Evolutionary conservation across 2,888 invertebrate species (phyloP), one percentile per base, ranked within the genome.

Genomic region (Xestia ashworthii): DNA sequence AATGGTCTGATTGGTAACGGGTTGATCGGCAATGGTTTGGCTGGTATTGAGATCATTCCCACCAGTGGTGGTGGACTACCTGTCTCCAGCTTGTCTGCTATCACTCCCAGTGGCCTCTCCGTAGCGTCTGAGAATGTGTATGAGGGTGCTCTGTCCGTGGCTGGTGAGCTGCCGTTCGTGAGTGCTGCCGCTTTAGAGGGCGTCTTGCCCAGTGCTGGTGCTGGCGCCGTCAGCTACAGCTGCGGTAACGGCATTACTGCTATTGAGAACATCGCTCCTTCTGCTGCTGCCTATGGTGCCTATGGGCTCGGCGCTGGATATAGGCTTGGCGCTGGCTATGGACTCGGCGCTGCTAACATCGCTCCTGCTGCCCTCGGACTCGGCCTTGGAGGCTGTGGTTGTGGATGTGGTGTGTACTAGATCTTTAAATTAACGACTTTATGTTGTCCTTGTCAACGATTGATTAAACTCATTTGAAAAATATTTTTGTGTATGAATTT

Each of bases 121-220:
- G 69, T 87, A 32, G 72, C 78, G 22, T 87, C 87, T 62, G 87
- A 87, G 22, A 87, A 86, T 41, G 67, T 72, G 19, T 85, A 58
- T 38, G 88, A 87, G 38, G 88, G 88, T 65, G 25, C 66, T 48
- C 71, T 88, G n/a, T 65, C 71, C 16, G 83, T 81, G 16, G 68
- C 64, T 73, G 88, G 86, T 76, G 87, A 82, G 76, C 64, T 82
- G 50, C 87, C 87, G 9, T 87, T 86, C 41, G n/a, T 83, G 41
- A 78, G 84, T 66, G 55, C 84, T 74, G 82, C 80, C n/a, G 71
- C 60, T 60, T 60, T 60, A 16, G 60, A 60, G 60, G 32, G 60
- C 16, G 25, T 60, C 25, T 60, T 60, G 16, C 32, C 60, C 8
- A 60, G 32, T 32, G 60, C 3, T 32, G 60, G 60, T 60, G 60